phyloP scores from a whole-genome alignment of 2,888 invertebrate genomes.

The Standfussiana lucernea region DNA sequence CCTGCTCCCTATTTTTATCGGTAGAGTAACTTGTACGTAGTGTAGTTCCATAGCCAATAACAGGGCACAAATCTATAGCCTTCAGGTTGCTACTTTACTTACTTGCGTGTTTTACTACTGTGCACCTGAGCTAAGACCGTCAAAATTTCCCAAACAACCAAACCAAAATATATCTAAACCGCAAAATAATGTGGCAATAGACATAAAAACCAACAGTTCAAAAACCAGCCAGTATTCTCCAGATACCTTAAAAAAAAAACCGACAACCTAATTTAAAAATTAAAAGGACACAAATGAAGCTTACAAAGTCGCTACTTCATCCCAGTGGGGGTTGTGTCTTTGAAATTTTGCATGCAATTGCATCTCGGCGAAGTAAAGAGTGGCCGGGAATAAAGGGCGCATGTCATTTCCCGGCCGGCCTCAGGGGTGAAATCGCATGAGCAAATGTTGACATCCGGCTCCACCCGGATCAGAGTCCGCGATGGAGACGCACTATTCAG shows the following conservation, averaged over 20 bases:
- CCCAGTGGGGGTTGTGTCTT: conserved; percentile 65
- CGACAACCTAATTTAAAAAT: conserved; percentile 46
- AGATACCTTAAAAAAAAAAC: conserved; percentile 6
- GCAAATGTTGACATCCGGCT: conserved; percentile 87
- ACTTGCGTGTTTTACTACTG: neutral
- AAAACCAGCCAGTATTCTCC: conserved; percentile 1
- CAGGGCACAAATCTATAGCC: neutral
- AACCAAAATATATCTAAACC: neutral
- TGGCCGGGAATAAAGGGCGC: conserved; percentile 75
- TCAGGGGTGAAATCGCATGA: conserved; percentile 80
- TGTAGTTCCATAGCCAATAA: neutral
- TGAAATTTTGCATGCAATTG: conserved; percentile 80
- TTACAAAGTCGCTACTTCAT: conserved; percentile 54
- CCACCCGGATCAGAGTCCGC: conserved; percentile 73
- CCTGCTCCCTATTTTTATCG: neutral
- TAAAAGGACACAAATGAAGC: conserved; percentile 52
- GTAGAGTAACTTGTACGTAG: neutral
- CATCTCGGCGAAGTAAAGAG: conserved; percentile 76
- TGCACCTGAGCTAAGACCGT: neutral
- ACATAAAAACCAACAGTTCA: neutral
- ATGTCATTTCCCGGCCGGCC: conserved; percentile 84
- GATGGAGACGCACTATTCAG: conserved; percentile 67
- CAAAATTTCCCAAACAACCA: neutral
- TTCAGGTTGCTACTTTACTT: neutral
- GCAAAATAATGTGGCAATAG: neutral